Evolutionary conservation across 2,113 vertebrate species (phyloP).

Genomic region (Stercorarius parasiticus): DNA sequence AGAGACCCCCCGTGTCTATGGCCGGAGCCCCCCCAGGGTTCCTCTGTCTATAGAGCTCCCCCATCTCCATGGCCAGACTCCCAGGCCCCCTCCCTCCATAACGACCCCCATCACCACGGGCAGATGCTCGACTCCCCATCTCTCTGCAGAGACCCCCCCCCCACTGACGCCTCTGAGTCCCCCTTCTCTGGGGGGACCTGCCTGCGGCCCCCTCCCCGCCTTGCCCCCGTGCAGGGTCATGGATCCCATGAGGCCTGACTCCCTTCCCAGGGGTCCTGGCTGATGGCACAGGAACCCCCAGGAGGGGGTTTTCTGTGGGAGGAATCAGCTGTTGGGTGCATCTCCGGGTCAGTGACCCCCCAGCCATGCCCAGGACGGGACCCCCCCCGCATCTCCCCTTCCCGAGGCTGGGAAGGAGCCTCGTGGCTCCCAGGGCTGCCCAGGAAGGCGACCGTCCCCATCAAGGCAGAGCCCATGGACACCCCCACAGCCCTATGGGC

Average conservation of each 20-base stretch:
- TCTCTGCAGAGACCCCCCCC: background rate
- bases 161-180: background rate
- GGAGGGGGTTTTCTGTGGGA: too few relatives aligned
- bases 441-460: fast-evolving
- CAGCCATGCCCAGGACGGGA: background rate
- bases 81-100: background rate
- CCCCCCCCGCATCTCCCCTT: fast-evolving
- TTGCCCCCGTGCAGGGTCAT: too few relatives aligned
- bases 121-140: background rate
- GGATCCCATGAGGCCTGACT: background rate
- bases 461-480: too few relatives aligned
- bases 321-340: background rate
- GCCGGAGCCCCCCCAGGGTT: background rate
- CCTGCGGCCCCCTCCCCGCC: background rate
- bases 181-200: fast-evolving
- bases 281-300: fast-evolving
- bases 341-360: fast-evolving
- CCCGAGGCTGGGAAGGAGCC: background rate
- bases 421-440: background rate
- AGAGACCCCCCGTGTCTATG: background rate
- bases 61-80: too few relatives aligned
- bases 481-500: too few relatives aligned
- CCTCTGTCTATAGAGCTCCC: background rate
- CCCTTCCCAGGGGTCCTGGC: background rate
- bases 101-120: too few relatives aligned